These are phyloP conservation scores for Nerophis lumbriciformis DNA, from an alignment of 2,113 vertebrate genomes.

Conservation along the genomic window DNA sequence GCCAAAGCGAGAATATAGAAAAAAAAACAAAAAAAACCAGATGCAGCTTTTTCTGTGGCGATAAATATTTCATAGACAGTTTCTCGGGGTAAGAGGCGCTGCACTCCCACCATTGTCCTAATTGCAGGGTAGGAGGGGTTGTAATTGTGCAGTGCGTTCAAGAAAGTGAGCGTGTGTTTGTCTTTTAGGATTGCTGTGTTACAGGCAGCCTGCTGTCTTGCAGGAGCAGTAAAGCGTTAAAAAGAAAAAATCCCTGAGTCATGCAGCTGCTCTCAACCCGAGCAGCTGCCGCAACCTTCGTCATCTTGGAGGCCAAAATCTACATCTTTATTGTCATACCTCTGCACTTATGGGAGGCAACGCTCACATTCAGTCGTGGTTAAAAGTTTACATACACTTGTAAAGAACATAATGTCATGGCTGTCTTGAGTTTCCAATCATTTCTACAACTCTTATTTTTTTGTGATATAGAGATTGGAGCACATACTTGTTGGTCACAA, in stretches of 20 bases:
- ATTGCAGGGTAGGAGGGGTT: neutral
- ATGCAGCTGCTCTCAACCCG: conserved; percentile 21
- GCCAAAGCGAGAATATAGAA: conserved; percentile 22
- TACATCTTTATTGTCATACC: neutral
- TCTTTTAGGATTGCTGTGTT: neutral
- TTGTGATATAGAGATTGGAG: too few relatives aligned
- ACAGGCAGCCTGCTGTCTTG: conserved; percentile 2
- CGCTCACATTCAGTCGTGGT: too few relatives aligned
- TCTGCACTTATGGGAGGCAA: neutral
- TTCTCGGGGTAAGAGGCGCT: conserved; percentile 23
- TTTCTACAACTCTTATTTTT: too few relatives aligned
- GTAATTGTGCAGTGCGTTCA: conserved; percentile 37
- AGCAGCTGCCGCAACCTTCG: neutral
- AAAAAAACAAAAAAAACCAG: conserved; percentile 14
- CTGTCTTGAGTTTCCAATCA: too few relatives aligned
- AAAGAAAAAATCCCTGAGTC: conserved; percentile 17
- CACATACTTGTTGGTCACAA: too few relatives aligned
- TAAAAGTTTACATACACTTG: too few relatives aligned
- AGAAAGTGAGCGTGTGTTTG: conserved; percentile 24
- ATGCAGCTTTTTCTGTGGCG: conserved; percentile 50
- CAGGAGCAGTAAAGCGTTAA: neutral
- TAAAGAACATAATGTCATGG: too few relatives aligned
- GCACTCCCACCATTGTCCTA: conserved; percentile 9
- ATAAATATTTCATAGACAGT: conserved; percentile 64
- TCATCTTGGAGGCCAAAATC: neutral